phyloP scores from a whole-genome alignment of 2,797 vertebrate species.

The Epinephelus malabaricus region DNA sequence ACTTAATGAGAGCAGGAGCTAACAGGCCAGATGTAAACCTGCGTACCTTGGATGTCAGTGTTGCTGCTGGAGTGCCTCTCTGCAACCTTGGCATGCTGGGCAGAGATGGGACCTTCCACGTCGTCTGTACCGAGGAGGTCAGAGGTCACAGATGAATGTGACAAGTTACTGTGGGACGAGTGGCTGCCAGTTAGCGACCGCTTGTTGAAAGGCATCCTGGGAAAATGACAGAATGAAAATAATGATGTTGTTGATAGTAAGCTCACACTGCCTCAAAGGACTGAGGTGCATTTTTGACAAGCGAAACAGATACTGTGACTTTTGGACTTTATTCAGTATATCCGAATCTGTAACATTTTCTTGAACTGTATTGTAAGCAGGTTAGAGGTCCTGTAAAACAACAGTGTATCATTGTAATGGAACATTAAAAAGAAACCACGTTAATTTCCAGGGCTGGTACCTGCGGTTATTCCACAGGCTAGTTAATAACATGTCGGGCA shows the following conservation, averaged over 20 bases:
- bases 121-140: slow-evolving; percentile 90
- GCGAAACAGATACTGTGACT: too few species aligned
- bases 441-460: too few species aligned
- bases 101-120: slow-evolving; percentile 83
- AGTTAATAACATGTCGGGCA: too few species aligned
- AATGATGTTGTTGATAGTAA: background rate
- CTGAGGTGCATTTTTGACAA: background rate
- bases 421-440: background rate
- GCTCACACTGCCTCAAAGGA: background rate
- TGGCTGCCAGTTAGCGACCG: slow-evolving; percentile 84
- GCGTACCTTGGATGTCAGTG: slow-evolving; percentile 91
- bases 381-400: background rate
- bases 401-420: background rate
- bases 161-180: slow-evolving; percentile 89
- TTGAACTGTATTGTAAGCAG: too few species aligned
- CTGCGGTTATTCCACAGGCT: too few species aligned
- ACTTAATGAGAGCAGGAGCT: background rate
- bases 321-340: too few species aligned
- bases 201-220: slow-evolving; percentile 88
- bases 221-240: slow-evolving; percentile 20
- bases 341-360: too few species aligned
- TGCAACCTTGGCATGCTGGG: slow-evolving; percentile 85
- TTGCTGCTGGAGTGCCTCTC: slow-evolving; percentile 92
- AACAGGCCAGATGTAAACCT: background rate
- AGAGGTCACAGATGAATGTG: slow-evolving; percentile 86